Conservation (phyloP, 2,113 vertebrate genomes). For the Acanthisitta chloris region DNA sequence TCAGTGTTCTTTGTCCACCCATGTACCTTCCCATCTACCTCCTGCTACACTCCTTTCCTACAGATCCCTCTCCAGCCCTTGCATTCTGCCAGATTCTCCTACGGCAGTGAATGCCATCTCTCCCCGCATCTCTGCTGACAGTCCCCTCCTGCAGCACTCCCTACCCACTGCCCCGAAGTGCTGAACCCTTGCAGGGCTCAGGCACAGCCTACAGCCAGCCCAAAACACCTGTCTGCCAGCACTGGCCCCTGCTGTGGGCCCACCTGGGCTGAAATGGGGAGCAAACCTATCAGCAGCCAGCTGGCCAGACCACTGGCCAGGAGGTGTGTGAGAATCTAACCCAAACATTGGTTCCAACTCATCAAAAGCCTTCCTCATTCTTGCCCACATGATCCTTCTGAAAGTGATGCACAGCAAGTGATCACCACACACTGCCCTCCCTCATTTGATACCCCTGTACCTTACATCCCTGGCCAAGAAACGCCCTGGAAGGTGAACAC, state of each 20-base stretch:
- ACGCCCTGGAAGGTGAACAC: background rate
- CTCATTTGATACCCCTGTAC: background rate
- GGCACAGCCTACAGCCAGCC: background rate
- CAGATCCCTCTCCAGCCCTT: background rate
- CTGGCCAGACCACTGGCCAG: background rate
- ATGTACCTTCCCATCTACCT: background rate
- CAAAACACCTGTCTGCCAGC: background rate
- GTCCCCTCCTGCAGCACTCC: background rate
- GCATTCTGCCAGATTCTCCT: background rate
- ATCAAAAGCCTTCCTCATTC: background rate
- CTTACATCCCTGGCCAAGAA: background rate
- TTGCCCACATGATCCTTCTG: background rate
- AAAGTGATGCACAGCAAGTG: background rate
- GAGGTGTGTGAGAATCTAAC: background rate
- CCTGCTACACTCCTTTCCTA: background rate
- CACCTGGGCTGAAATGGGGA: background rate
- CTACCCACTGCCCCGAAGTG: background rate
- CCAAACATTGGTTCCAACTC: background rate
- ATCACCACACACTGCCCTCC: background rate
- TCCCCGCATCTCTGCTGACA: fast-evolving
- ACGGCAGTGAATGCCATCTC: fast-evolving
- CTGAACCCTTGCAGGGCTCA: background rate
- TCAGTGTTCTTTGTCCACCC: background rate
- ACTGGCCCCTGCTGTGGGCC: background rate
- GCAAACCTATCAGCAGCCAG: background rate